phyloP scores from a whole-genome alignment of 2,797 vertebrate species.

The Pseudopleuronectes americanus region DNA sequence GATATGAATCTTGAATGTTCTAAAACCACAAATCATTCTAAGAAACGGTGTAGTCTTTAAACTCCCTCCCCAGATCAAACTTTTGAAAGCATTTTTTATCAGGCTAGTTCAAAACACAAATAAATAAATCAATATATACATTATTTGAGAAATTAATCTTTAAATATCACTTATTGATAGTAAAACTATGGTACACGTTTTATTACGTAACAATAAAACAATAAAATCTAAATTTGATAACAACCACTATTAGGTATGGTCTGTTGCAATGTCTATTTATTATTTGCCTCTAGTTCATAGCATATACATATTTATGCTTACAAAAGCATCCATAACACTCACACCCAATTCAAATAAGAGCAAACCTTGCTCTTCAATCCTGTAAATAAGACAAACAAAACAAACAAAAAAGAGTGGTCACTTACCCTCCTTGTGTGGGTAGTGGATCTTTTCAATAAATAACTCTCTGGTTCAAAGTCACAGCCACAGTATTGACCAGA shows the following conservation, averaged over 20 bases:
- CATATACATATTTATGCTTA: slow-evolving; percentile 73
- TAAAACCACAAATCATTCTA: too few species aligned
- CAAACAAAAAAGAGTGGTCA: slow-evolving; percentile 6
- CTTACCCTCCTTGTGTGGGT: background rate
- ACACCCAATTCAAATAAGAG: slow-evolving; percentile 41
- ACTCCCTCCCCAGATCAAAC: too few species aligned
- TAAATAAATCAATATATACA: too few species aligned
- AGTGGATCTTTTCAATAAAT: slow-evolving; percentile 22
- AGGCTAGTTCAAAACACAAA: too few species aligned
- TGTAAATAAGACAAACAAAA: slow-evolving; percentile 7
- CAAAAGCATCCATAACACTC: slow-evolving; percentile 67
- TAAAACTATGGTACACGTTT: background rate
- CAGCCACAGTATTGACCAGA: too few species aligned
- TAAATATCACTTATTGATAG: too few species aligned
- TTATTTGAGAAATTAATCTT: too few species aligned
- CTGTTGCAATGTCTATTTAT: slow-evolving; percentile 70
- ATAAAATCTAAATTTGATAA: slow-evolving; percentile 19
- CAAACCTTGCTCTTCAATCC: slow-evolving; percentile 41
- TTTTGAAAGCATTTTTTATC: too few species aligned
- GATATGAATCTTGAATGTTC: too few species aligned
- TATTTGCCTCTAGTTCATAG: slow-evolving; percentile 74
- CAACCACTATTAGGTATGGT: slow-evolving; percentile 18
- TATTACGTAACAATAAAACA: background rate
- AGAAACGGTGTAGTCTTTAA: too few species aligned
- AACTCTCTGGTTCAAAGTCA: slow-evolving; percentile 9